phyloP scores from a whole-genome alignment of 2,797 vertebrate genomes.

The Pithecia hirsuta region DNA sequence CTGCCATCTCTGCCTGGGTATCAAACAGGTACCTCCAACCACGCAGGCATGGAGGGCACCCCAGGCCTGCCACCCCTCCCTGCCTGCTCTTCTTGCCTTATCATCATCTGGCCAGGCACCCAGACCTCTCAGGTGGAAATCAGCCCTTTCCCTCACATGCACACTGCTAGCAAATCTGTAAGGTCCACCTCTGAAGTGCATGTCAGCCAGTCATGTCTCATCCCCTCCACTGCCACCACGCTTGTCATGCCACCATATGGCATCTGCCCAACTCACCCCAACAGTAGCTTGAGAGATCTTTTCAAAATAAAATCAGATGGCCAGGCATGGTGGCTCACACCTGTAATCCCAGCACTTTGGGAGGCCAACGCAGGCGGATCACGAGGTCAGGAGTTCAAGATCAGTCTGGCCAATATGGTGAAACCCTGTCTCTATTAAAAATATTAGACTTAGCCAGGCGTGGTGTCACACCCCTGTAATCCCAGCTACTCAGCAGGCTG shows the following conservation, averaged over 20 bases:
- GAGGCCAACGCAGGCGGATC: too few relatives aligned
- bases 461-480: too few relatives aligned
- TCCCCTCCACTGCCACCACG: not conserved
- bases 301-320: not conserved
- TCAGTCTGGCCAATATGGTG: too few relatives aligned
- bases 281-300: not conserved
- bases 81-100: not conserved
- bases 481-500: too few relatives aligned
- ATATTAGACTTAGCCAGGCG: too few relatives aligned
- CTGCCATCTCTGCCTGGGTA: not conserved
- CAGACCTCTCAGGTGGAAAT: not conserved
- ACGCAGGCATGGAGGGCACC: not conserved
- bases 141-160: not conserved
- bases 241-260: accelerated
- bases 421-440: too few relatives aligned
- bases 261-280: not conserved
- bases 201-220: not conserved
- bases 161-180: not conserved
- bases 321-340: too few relatives aligned
- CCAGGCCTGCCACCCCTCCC: too few relatives aligned
- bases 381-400: too few relatives aligned
- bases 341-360: too few relatives aligned
- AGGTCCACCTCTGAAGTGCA: not conserved
- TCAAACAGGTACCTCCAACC: not conserved
- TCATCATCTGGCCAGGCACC: accelerated